Evolutionary conservation across 2,113 vertebrate genomes (phyloP).

Genomic region (Arenaria interpres): DNA sequence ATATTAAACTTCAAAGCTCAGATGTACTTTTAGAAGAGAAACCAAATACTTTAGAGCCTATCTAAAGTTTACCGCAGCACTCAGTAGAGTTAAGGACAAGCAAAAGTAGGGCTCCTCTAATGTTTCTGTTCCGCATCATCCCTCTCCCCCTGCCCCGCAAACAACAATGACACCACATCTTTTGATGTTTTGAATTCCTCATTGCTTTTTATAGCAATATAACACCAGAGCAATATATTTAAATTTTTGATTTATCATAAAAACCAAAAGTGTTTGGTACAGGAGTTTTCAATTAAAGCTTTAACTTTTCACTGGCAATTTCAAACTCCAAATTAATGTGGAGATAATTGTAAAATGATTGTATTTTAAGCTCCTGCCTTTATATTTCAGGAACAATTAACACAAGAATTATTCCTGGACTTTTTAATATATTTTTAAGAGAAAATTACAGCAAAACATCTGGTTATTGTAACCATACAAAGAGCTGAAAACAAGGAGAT

Average conservation of each 20-base stretch:
- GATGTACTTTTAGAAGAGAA: neutral
- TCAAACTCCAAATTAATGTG: neutral
- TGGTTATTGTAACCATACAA: constrained; percentile 27
- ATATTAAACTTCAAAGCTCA: neutral
- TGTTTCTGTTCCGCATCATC: neutral
- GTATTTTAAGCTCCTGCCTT: neutral
- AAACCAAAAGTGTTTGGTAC: neutral
- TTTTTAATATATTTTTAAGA: neutral
- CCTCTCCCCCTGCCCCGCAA: neutral
- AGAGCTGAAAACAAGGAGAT: constrained; percentile 48
- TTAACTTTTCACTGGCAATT: neutral
- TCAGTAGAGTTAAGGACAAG: neutral
- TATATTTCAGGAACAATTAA: neutral
- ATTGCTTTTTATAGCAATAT: neutral
- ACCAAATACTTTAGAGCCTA: neutral
- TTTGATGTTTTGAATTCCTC: constrained; percentile 11
- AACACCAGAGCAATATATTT: neutral
- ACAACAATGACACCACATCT: neutral
- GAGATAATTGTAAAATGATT: neutral
- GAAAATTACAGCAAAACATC: constrained; percentile 25
- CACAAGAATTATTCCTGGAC: neutral
- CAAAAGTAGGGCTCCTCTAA: constrained; percentile 3
- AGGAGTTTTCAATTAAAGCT: neutral
- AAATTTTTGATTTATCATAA: neutral
- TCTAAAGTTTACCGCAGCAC: neutral